Percentiles rank a stretch among this genome's conserved stretches.
phyloP scores from a whole-genome alignment of 2,797 vertebrate species.

The Eospalax fontanierii region DNA sequence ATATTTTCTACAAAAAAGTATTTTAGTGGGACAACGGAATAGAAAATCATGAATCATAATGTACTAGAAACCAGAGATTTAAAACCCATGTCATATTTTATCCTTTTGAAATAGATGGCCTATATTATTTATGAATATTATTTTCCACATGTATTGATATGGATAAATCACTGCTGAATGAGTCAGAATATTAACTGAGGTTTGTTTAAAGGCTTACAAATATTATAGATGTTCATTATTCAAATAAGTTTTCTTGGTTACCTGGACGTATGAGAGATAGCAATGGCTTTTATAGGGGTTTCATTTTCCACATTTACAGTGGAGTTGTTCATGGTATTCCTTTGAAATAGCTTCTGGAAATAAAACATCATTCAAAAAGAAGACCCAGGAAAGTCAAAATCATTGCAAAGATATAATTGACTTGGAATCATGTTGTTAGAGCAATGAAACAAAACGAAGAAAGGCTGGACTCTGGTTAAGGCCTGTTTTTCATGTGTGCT shows the following conservation, averaged over 20 bases:
- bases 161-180: not conserved
- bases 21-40: not conserved
- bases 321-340: not conserved
- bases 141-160: not conserved
- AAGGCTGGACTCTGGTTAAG: not conserved
- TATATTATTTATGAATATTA: not conserved
- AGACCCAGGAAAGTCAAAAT: not conserved
- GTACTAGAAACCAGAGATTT: not conserved
- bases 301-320: not conserved
- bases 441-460: not conserved
- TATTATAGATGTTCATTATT: not conserved
- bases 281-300: not conserved
- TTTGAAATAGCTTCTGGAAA: not conserved
- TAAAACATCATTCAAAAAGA: not conserved
- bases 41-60: not conserved
- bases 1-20: conserved; percentile 22
- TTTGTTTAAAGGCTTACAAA: conserved; percentile 25
- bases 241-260: not conserved
- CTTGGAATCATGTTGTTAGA: not conserved
- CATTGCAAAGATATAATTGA: not conserved
- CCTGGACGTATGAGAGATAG: not conserved
- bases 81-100: not conserved
- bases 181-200: not conserved
- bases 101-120: not conserved
- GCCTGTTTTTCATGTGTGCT: too few relatives aligned